Percentiles rank a stretch among this genome's conserved stretches.
Evolutionary conservation across 2,797 vertebrate genomes (phyloP).

Genomic region (Microcaecilia unicolor): DNA sequence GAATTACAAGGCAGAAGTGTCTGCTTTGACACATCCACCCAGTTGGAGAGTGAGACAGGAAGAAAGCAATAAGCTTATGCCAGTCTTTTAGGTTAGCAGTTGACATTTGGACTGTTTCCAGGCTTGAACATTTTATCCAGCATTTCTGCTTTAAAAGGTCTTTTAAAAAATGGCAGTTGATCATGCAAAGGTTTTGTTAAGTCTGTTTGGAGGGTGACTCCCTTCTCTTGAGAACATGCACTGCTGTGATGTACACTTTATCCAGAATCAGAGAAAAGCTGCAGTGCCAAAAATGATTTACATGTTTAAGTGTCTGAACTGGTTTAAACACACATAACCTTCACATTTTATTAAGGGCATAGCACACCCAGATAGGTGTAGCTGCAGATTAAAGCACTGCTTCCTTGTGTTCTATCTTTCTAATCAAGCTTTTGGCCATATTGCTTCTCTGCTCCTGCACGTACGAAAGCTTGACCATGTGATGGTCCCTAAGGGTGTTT

Average conservation of each 20-base stretch:
- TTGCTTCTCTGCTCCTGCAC: conserved; percentile 10
- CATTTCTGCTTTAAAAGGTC: background rate
- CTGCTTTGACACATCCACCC: too few relatives aligned
- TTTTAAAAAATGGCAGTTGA: conserved; percentile 20
- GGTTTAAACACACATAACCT: conserved; percentile 18
- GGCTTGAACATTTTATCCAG: too few relatives aligned
- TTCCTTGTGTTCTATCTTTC: conserved; percentile 30
- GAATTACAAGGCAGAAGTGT: too few relatives aligned
- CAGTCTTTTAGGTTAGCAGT: too few relatives aligned
- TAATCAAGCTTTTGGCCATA: conserved; percentile 27
- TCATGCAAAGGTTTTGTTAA: background rate
- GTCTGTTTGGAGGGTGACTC: conserved; percentile 22
- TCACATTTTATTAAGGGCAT: conserved; percentile 29
- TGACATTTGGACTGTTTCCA: conserved; percentile 22
- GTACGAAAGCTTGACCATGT: conserved; percentile 8
- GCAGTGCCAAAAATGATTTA: conserved; percentile 24
- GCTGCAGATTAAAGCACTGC: conserved; percentile 39
- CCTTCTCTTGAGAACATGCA: conserved; percentile 16
- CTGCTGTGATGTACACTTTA: conserved; percentile 2
- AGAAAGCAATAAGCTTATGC: too few relatives aligned
- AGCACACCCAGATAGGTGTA: conserved; percentile 16
- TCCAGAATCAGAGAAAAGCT: conserved; percentile 2
- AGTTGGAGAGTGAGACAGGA: too few relatives aligned
- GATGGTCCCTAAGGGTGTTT: conserved; percentile 15
- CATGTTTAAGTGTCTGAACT: conserved; percentile 5